Conservation (phyloP, 1,140 invertebrate species). For the Calephelis virginiensis region DNA sequence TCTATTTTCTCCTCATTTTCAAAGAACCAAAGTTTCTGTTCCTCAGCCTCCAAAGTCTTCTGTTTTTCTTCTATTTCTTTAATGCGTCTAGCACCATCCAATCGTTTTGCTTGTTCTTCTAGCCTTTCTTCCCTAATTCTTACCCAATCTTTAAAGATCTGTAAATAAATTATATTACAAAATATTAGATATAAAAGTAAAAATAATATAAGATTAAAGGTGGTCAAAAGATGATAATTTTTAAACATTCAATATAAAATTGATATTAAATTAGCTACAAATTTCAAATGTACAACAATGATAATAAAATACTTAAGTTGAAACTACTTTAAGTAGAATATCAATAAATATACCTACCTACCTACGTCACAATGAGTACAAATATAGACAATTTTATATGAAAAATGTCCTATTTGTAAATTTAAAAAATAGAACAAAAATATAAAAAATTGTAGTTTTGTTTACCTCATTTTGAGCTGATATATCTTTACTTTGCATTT, state of each 20-base stretch:
- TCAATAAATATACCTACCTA: too few relatives aligned
- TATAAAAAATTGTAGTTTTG: constrained; percentile 7
- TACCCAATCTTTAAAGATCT: constrained; percentile 82
- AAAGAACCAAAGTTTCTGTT: constrained; percentile 87
- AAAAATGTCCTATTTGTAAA: not conserved
- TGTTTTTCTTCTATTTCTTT: constrained; percentile 81
- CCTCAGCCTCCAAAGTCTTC: constrained; percentile 79
- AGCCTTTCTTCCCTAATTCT: constrained; percentile 78
- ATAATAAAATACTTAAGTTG: not conserved
- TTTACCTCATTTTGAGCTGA: constrained; percentile 76
- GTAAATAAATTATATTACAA: constrained; percentile 38
- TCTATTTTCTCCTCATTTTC: constrained; percentile 87
- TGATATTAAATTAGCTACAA: too few relatives aligned
- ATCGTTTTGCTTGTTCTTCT: constrained; percentile 78
- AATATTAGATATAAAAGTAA: constrained; percentile 5
- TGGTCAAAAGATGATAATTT: not conserved
- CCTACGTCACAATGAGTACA: too few relatives aligned
- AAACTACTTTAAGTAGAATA: not conserved
- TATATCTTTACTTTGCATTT: constrained; percentile 79
- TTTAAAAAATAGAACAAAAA: constrained; percentile 20
- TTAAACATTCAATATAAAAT: not conserved
- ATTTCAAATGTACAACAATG: not conserved
- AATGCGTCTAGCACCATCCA: constrained; percentile 78
- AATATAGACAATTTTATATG: too few relatives aligned
- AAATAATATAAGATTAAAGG: too few relatives aligned